Percentiles rank a stretch among this genome's conserved stretches.
These are phyloP conservation scores for Miichthys miiuy DNA, from an alignment of 2,797 vertebrate species.

Conservation along the genomic window DNA sequence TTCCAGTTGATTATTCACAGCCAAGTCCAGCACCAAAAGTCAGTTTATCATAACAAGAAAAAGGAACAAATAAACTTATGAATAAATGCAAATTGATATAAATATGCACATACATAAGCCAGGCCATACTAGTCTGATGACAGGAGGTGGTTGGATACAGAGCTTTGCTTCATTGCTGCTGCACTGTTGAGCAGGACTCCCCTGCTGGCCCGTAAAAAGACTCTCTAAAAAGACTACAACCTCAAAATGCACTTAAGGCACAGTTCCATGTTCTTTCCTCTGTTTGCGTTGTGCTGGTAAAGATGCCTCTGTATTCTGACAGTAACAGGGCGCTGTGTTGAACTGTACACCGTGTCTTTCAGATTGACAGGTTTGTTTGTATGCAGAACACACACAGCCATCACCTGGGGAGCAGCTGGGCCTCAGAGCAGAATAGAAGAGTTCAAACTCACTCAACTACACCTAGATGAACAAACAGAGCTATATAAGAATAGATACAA, in stretches of 20 bases:
- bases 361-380: slow-evolving; percentile 76
- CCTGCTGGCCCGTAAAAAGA: slow-evolving; percentile 55
- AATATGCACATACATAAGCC: slow-evolving; percentile 68
- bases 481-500: slow-evolving; percentile 27
- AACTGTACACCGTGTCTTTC: slow-evolving; percentile 68
- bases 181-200: slow-evolving; percentile 41
- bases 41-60: slow-evolving; percentile 59
- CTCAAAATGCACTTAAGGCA: slow-evolving; percentile 70
- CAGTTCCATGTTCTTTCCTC: slow-evolving; percentile 57
- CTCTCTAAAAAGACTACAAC: slow-evolving; percentile 49
- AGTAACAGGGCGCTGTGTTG: slow-evolving; percentile 54
- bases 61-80: slow-evolving; percentile 68
- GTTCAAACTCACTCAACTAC: slow-evolving; percentile 64
- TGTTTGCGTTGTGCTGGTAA: slow-evolving; percentile 60
- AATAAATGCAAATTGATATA: slow-evolving; percentile 67
- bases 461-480: slow-evolving; percentile 57
- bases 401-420: slow-evolving; percentile 74
- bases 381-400: slow-evolving; percentile 75
- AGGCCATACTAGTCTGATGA: slow-evolving; percentile 51
- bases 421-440: slow-evolving; percentile 65
- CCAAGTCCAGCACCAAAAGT: slow-evolving; percentile 55
- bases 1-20: slow-evolving; percentile 51
- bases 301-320: slow-evolving; percentile 70
- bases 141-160: slow-evolving; percentile 52
- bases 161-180: slow-evolving; percentile 48